phyloP scores from a whole-genome alignment of 2,797 vertebrate genomes.

The Sitta carolinensis region DNA sequence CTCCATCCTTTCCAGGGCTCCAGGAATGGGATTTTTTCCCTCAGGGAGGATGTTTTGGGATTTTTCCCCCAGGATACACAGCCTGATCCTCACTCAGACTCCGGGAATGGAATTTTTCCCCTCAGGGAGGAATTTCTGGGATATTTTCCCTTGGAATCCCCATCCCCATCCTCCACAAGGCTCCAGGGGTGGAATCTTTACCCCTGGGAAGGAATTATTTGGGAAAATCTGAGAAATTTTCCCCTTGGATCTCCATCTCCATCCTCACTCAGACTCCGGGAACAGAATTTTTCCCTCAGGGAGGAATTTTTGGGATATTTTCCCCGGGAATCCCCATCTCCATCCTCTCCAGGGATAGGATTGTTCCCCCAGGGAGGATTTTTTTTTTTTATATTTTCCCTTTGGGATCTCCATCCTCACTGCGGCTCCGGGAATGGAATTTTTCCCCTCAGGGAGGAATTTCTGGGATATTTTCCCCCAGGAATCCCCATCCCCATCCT shows the following conservation, averaged over 20 bases:
- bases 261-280: background rate
- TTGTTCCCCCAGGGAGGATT: background rate
- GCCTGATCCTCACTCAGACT: background rate
- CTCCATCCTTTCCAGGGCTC: background rate
- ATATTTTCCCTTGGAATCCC: too few relatives aligned
- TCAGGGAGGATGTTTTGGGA: too few relatives aligned
- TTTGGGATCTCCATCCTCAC: background rate
- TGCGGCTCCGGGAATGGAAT: too few relatives aligned
- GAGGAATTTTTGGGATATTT: too few relatives aligned
- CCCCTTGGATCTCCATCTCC: background rate
- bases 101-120: background rate
- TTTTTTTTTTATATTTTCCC: background rate
- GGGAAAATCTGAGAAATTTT: too few relatives aligned
- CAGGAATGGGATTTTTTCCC: too few relatives aligned
- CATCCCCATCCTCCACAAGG: background rate
- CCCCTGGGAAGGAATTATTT: too few relatives aligned
- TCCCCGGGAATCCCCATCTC: too few relatives aligned
- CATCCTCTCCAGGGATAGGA: too few relatives aligned
- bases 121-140: background rate
- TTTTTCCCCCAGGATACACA: background rate
- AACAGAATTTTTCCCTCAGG: too few relatives aligned
- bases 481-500: background rate
- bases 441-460: background rate
- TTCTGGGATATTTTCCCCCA: background rate
- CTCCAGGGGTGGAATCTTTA: background rate